A percentile compares a stretch with the other conserved stretches of the same genome.
Evolutionary conservation across 2,888 invertebrate genomes (phyloP).

Genomic region (Pegoplata infirma): DNA sequence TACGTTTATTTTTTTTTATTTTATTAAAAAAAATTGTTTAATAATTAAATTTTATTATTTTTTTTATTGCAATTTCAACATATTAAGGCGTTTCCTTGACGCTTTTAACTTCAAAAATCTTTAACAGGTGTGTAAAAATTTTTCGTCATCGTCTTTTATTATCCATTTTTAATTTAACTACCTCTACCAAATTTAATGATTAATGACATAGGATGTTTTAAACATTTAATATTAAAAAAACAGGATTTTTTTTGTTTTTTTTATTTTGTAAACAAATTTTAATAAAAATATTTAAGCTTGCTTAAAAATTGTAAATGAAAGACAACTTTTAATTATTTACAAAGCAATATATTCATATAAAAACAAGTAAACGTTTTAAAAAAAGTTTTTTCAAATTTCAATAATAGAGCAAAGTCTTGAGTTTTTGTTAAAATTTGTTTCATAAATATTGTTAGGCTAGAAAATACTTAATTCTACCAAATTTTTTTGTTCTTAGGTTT

Average conservation of each 20-base stretch:
- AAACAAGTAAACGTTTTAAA: no score
- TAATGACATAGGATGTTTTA: constrained; percentile 40
- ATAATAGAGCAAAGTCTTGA: no score
- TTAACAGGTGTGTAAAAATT: constrained; percentile 53
- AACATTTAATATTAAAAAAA: constrained; percentile 34
- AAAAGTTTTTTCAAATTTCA: no score
- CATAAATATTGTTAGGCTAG: no score
- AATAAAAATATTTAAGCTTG: not conserved
- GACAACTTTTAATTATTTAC: no score
- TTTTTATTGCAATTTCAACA: constrained; percentile 49
- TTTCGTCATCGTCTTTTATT: constrained; percentile 1
- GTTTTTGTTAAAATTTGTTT: no score
- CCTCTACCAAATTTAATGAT: constrained; percentile 37
- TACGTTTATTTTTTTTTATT: not conserved
- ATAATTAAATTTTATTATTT: constrained; percentile 35
- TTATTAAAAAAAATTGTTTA: constrained; percentile 21
- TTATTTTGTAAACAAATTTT: not conserved
- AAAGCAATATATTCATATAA: no score
- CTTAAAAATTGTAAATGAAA: not conserved
- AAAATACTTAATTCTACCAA: no score
- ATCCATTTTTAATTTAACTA: constrained; percentile 8
- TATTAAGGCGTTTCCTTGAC: constrained; percentile 46
- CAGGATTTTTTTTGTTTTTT: constrained; percentile 32
- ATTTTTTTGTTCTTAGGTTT: no score
- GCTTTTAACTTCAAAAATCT: constrained; percentile 23